Base-by-base conservation (phyloP, 2,888 invertebrate genomes). In the Mechanitis mazaeus region DNA sequence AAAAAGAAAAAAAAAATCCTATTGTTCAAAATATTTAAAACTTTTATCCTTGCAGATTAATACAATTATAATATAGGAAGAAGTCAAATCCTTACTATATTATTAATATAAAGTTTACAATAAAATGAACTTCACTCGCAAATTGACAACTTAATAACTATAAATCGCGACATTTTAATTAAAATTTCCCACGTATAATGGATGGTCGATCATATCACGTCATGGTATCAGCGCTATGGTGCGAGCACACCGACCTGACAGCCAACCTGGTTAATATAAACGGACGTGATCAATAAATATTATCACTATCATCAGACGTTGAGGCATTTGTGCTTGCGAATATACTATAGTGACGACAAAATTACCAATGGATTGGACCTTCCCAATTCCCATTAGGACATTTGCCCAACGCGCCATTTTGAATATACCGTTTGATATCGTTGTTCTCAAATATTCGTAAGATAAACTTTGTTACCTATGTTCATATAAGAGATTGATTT, bases 231-330 rank as follows among this genome's bases (percentile, higher is more conserved):
- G 75, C 74, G 70, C 81, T 75, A 80, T 80, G 76, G 76, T 68
- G 79, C 80, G 72, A 78, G 77, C 83, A 74, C 78, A 71, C 72
- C 69, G 72, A 79, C 76, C 75, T 74, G 85, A 85, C 85, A 81
- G 75, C 76, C 73, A 78, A 72, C 74, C 75, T 78, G 82, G 84
- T 83, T 84, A 82, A 86, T 84, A 72, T 84, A 84, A 86, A 83
- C 83, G 85, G 79, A 84, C 81, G 78, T 74, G 65, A 86, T 87
- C 84, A 84, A 85, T 87, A 85, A 79, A 80, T 73, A 74, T 76
- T 82, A 79, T 80, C 80, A 75, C 72, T 58, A 64, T 69, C 71
- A 75, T 73, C 75, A 62, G 71, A 74, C 75, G 64, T 72, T 72
- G 71, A 76, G 61, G 69, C 66, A 75, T 77, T 75, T 31, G 50